phyloP scores from a whole-genome alignment of 2,113 vertebrate genomes.

The Sylvilagus bachmani region DNA sequence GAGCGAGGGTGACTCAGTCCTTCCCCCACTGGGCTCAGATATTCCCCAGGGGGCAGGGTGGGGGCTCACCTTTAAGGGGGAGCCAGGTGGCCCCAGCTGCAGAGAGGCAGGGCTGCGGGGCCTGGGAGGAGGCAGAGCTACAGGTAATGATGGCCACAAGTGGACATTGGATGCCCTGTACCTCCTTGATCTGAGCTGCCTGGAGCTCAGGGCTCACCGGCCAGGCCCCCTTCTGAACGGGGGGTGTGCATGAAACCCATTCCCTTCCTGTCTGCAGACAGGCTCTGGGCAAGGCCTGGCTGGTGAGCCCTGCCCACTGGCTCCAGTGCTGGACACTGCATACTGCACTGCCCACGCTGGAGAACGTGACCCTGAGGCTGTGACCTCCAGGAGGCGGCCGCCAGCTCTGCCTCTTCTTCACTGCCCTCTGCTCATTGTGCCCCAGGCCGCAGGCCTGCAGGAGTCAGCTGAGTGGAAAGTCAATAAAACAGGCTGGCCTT shows the following conservation, averaged over 20 bases:
- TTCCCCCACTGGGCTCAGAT: background rate
- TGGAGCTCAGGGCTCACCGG: no score
- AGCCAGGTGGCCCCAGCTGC: background rate
- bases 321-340: background rate
- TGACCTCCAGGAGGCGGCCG: background rate
- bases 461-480: background rate
- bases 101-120: background rate
- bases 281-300: background rate
- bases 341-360: background rate
- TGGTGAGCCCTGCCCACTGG: rapidly evolving
- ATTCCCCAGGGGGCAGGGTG: background rate
- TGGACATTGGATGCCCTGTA: rapidly evolving
- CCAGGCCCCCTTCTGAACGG: background rate
- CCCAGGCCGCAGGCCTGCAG: background rate
- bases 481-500: background rate
- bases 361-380: background rate
- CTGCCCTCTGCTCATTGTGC: constrained; percentile 21
- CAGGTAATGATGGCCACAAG: no score
- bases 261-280: background rate
- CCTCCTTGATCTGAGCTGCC: background rate
- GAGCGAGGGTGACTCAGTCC: background rate
- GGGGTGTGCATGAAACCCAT: background rate
- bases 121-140: background rate
- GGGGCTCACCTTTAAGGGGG: rapidly evolving
- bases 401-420: no score